phyloP scores from a whole-genome alignment of 2,888 invertebrate genomes.

The Hipparchia sbordonii region DNA sequence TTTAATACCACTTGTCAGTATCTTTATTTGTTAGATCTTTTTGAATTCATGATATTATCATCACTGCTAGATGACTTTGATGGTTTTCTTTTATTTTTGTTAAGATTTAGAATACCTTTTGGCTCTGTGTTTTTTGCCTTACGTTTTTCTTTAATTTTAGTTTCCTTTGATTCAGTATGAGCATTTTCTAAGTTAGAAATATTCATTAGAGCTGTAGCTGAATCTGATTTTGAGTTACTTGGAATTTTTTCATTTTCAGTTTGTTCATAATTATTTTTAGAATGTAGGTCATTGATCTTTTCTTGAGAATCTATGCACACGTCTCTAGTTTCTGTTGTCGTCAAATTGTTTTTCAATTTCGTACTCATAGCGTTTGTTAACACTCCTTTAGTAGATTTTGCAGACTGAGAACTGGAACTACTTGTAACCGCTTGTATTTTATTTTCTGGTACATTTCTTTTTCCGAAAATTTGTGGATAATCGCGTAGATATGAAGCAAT shows the following conservation, averaged over 20 bases:
- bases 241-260: slow-evolving; percentile 8
- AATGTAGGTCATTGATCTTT: not conserved
- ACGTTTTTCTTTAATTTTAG: slow-evolving; percentile 8
- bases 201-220: slow-evolving; percentile 30
- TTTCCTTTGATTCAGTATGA: slow-evolving; percentile 14
- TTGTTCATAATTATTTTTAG: not conserved
- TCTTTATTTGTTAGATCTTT: not conserved
- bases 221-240: slow-evolving; percentile 29
- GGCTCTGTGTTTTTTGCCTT: not conserved
- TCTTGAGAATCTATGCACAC: slow-evolving; percentile 25
- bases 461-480: slow-evolving; percentile 74
- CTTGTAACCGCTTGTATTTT: slow-evolving; percentile 32
- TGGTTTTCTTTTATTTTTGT: slow-evolving; percentile 1
- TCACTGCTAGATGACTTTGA: not conserved
- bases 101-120: not conserved
- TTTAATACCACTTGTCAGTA: not conserved
- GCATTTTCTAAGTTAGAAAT: slow-evolving; percentile 33
- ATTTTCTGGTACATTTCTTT: slow-evolving; percentile 44
- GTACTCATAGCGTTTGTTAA: slow-evolving; percentile 17
- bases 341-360: not conserved
- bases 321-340: not conserved
- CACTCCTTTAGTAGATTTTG: slow-evolving; percentile 18
- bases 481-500: slow-evolving; percentile 67
- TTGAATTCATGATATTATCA: not conserved
- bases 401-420: slow-evolving; percentile 19